Evolutionary conservation across 2,113 vertebrate species (phyloP).

Genomic region (Malurus melanocephalus): DNA sequence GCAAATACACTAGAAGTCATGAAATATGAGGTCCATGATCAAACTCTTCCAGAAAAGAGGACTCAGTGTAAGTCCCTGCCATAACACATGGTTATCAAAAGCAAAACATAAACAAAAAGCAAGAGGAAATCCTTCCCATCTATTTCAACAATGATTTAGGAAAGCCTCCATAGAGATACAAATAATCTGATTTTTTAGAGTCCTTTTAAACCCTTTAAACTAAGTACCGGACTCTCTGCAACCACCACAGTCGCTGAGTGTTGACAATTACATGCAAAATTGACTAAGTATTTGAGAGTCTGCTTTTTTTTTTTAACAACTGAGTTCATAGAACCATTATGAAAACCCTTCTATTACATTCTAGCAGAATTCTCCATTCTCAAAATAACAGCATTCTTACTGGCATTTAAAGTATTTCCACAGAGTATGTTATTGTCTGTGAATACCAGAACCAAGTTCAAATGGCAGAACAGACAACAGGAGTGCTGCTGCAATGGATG

Average conservation of each 20-base stretch:
- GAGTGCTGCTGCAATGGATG: neutral
- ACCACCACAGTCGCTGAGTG: neutral
- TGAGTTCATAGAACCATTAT: neutral
- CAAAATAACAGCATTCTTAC: neutral
- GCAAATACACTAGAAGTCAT: neutral
- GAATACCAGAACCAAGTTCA: neutral
- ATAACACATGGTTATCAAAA: neutral
- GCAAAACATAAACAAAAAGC: neutral
- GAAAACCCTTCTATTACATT: neutral
- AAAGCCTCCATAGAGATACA: neutral
- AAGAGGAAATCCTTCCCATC: neutral
- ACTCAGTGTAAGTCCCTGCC: neutral
- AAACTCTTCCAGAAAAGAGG: neutral
- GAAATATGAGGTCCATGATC: neutral
- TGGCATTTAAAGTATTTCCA: neutral
- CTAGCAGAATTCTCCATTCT: neutral
- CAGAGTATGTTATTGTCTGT: neutral
- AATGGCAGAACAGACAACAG: neutral
- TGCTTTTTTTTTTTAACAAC: neutral
- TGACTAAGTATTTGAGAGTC: neutral
- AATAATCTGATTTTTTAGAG: neutral
- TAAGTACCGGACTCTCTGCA: neutral
- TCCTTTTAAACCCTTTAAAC: neutral
- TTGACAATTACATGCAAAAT: neutral
- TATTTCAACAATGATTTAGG: neutral